Percentiles rank a stretch among this genome's conserved stretches.
Conservation (phyloP, 2,113 vertebrate genomes). For the Ceyx margarethae region DNA sequence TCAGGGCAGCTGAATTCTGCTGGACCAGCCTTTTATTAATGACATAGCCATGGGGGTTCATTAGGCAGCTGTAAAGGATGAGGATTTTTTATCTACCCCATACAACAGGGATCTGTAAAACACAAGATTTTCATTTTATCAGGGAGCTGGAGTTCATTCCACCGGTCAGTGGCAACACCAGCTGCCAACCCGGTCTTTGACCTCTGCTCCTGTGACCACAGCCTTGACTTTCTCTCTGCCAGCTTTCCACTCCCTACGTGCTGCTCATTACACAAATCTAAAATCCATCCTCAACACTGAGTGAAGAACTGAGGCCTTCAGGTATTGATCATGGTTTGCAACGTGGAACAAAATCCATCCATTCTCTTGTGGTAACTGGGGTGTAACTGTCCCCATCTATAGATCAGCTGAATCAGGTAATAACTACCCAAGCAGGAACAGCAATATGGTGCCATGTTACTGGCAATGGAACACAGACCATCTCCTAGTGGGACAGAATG, state of each 20-base stretch:
- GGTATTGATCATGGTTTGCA: not conserved
- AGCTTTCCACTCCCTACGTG: not conserved
- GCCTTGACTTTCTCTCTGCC: not conserved
- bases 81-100: not conserved
- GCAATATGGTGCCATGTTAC: not conserved
- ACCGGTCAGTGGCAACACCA: not conserved
- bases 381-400: not conserved
- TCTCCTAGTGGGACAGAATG: not conserved
- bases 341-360: not conserved
- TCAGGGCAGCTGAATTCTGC: not conserved
- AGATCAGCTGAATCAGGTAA: not conserved
- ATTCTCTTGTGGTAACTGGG: not conserved
- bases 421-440: not conserved
- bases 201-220: not conserved
- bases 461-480: not conserved
- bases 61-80: not conserved
- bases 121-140: not conserved
- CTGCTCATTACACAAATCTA: not conserved
- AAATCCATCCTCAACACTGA: not conserved
- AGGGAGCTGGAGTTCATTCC: not conserved
- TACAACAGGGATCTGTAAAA: conserved; percentile 19
- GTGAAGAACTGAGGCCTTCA: not conserved
- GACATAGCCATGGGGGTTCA: not conserved
- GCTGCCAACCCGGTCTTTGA: not conserved
- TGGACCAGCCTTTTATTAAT: conserved; percentile 12